A percentile compares a stretch with the other conserved stretches of the same genome.
Evolutionary conservation across 2,113 vertebrate species (phyloP).

Genomic region (Oncorhynchus nerka): DNA sequence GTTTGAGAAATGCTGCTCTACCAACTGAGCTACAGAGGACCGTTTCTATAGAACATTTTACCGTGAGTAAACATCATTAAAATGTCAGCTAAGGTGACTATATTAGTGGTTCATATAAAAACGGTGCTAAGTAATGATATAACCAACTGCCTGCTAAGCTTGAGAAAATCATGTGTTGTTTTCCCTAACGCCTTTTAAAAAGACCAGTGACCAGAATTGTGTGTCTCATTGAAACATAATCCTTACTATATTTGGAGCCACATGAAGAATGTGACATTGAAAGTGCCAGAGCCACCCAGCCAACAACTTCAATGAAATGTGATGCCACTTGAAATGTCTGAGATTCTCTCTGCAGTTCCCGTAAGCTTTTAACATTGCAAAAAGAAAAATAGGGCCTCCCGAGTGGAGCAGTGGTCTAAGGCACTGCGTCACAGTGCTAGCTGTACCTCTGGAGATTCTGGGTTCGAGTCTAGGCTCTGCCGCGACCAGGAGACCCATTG

Average conservation of each 20-base stretch:
- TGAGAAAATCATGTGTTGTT: neutral
- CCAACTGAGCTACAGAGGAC: too few relatives aligned
- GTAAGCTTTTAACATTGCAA: neutral
- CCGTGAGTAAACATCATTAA: too few relatives aligned
- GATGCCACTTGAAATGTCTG: neutral
- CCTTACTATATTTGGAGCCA: neutral
- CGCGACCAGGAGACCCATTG: too few relatives aligned
- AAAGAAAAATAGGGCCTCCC: too few relatives aligned
- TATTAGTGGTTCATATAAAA: neutral
- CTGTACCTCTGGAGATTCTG: too few relatives aligned
- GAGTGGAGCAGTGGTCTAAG: too few relatives aligned
- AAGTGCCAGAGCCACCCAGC: neutral
- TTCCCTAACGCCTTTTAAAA: slow-evolving; percentile 1
- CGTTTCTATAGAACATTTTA: too few relatives aligned
- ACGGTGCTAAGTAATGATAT: too few relatives aligned
- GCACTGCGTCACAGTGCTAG: too few relatives aligned
- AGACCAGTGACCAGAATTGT: neutral
- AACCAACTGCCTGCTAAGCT: neutral
- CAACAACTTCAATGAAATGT: neutral
- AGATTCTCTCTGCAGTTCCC: neutral
- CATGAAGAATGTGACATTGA: neutral
- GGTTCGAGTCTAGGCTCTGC: neutral
- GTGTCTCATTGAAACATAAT: neutral
- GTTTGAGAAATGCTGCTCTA: too few relatives aligned
- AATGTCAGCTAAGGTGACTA: too few relatives aligned